Percentiles rank a stretch among this genome's conserved stretches.
phyloP scores from a whole-genome alignment of 1,140 invertebrate genomes.

The Idris sp. region DNA sequence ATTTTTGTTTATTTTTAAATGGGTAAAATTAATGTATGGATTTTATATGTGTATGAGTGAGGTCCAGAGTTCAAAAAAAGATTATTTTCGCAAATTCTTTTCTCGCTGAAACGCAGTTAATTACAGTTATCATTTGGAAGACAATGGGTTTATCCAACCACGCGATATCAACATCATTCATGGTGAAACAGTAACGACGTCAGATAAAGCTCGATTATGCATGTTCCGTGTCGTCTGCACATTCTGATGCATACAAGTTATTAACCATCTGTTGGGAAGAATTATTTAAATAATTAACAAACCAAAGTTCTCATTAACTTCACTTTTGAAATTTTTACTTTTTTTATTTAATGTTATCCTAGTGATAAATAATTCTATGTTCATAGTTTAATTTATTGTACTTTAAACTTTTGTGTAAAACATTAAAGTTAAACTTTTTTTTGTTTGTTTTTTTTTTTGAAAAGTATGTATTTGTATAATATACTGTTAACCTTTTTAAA shows the following conservation, averaged over 20 bases:
- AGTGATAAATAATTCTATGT: too few relatives aligned
- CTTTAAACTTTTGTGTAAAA: too few relatives aligned
- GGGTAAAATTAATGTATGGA: too few relatives aligned
- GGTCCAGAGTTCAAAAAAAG: too few relatives aligned
- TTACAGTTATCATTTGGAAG: constrained; percentile 28
- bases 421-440: too few relatives aligned
- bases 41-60: too few relatives aligned
- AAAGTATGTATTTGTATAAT: too few relatives aligned
- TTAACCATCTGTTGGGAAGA: constrained; percentile 28
- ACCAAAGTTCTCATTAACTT: too few relatives aligned
- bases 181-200: constrained; percentile 40
- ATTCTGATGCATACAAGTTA: constrained; percentile 17
- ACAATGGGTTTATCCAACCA: constrained; percentile 17
- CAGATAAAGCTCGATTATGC: constrained; percentile 34
- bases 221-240: constrained; percentile 34
- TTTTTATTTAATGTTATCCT: constrained; percentile 13
- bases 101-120: constrained; percentile 17
- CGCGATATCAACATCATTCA: constrained; percentile 40
- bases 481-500: not conserved
- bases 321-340: constrained; percentile 30
- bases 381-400: too few relatives aligned
- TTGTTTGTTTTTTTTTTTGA: too few relatives aligned
- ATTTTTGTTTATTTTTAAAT: too few relatives aligned
- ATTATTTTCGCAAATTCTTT: too few relatives aligned
- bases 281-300: constrained; percentile 41